phyloP scores from a whole-genome alignment of 2,797 vertebrate species.

The Thripadectes ignobilis region DNA sequence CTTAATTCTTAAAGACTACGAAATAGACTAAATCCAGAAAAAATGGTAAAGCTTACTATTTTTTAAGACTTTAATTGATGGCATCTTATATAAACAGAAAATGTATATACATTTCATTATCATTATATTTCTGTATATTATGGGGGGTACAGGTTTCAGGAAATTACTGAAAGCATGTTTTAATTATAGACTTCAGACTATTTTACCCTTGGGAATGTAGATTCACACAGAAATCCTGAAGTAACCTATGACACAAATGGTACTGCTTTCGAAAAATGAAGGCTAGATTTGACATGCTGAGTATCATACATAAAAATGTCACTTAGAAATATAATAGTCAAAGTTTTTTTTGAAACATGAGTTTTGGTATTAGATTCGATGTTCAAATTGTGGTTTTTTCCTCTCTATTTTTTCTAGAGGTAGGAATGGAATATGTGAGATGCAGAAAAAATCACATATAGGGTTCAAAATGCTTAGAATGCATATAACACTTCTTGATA shows the following conservation, averaged over 20 bases:
- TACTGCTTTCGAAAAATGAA: neutral
- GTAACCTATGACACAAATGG: neutral
- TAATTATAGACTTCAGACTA: neutral
- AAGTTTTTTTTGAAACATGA: neutral
- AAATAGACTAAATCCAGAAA: neutral
- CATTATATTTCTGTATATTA: neutral
- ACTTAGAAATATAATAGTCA: neutral
- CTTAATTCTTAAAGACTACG: neutral
- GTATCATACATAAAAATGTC: neutral
- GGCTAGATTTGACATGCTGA: neutral
- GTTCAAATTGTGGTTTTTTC: fast-evolving
- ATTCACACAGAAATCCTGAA: fast-evolving
- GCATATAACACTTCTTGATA: neutral
- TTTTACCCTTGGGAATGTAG: neutral
- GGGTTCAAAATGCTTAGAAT: neutral
- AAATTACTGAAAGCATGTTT: neutral
- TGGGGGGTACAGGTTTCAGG: neutral
- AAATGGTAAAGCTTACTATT: neutral
- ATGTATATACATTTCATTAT: neutral
- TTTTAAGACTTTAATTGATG: neutral
- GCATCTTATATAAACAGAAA: neutral
- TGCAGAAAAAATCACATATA: neutral
- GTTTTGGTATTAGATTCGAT: neutral
- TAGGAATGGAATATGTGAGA: neutral
- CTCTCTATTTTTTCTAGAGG: neutral